Evolutionary conservation across 1,140 invertebrate genomes (phyloP).

Genomic region (Drosophila navojoa): DNA sequence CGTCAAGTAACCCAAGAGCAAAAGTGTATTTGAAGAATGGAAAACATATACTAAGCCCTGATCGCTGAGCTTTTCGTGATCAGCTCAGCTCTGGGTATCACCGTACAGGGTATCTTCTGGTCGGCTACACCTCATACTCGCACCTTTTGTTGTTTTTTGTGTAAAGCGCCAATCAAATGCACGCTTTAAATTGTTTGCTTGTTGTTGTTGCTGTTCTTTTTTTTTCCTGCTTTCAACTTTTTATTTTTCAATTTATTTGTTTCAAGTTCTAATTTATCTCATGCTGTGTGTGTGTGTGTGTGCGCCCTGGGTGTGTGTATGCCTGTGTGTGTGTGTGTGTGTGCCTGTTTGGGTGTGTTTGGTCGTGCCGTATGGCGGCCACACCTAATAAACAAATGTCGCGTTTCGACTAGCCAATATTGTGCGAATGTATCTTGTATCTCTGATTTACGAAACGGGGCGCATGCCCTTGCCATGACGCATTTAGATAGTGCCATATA

Average conservation of each 20-base stretch:
- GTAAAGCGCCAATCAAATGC: slow-evolving; percentile 25
- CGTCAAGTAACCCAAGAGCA: too few species aligned
- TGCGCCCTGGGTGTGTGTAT: slow-evolving; percentile 6
- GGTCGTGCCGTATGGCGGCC: slow-evolving; percentile 44
- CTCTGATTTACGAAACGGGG: slow-evolving; percentile 6
- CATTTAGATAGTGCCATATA: neutral
- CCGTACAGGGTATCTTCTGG: neutral
- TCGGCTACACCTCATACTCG: neutral
- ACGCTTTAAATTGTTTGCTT: slow-evolving; percentile 37
- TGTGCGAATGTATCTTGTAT: slow-evolving; percentile 20
- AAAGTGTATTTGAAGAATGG: too few species aligned
- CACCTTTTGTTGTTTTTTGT: neutral
- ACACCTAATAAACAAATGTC: slow-evolving; percentile 64
- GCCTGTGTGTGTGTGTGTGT: slow-evolving; percentile 12
- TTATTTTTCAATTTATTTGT: slow-evolving; percentile 71
- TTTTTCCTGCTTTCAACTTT: slow-evolving; percentile 55
- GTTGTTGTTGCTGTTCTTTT: slow-evolving; percentile 51
- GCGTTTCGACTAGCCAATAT: slow-evolving; percentile 23
- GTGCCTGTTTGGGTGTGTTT: slow-evolving; percentile 43
- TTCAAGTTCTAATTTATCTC: slow-evolving; percentile 80
- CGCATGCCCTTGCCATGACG: slow-evolving; percentile 12
- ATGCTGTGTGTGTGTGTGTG: slow-evolving; percentile 10
- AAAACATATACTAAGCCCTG: too few species aligned
- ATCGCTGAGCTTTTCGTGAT: too few species aligned
- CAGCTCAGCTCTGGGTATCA: too few species aligned